Evolutionary conservation across 1,140 invertebrate genomes (phyloP), one percentile per base, ranked within the genome.

Genomic region (Drosophila bipectinata): DNA sequence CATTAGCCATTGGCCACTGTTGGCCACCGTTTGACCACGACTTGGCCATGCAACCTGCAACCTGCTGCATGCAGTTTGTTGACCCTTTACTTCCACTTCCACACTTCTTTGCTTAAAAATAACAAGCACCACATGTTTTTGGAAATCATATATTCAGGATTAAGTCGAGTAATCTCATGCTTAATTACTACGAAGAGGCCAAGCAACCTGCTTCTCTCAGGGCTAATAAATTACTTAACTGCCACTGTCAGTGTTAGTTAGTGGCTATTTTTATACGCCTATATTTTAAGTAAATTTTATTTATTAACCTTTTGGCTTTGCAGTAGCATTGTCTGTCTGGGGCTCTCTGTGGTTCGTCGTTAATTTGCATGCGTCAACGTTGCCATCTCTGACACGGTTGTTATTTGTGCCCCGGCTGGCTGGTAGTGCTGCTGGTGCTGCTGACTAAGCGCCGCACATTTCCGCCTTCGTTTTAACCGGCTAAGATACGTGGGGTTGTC

Each of bases 361-460:
- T 81, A 63, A 81, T 81, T 81, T 87, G 64, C 77, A 85, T 85
- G 82, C 82, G 81, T 85, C 77, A 85, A 64, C 54, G 49, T 37
- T 47, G 64, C 26, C 58, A 52, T 76, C 55, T 59, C 39, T 24
- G 15, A 10, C 26, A 12, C 51, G 30, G 10, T 48, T 53, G 34
- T 18, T 21, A 7, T 12, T 34, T 30, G 6, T 10, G 12, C 28
- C 10, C 44, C 41, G 34, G 62, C 66, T 48, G 66, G 21, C 21
- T 21, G 21, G 21, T 21, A 3, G 21, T 21, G 3, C 2, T 21
- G 21, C 1, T 21, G 21, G 6, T 10, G 12, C 66, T 49, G 66
- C 67, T 87, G 81, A 85, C 69, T 82, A 87, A 87, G 54, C 74
- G 64, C 58, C 64, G 82, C 69, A 78, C 73, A 76, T 72, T 81